Evolutionary conservation across 2,888 invertebrate genomes (phyloP), one percentile per base, ranked within the genome.

Genomic region (Hartigia nigra): DNA sequence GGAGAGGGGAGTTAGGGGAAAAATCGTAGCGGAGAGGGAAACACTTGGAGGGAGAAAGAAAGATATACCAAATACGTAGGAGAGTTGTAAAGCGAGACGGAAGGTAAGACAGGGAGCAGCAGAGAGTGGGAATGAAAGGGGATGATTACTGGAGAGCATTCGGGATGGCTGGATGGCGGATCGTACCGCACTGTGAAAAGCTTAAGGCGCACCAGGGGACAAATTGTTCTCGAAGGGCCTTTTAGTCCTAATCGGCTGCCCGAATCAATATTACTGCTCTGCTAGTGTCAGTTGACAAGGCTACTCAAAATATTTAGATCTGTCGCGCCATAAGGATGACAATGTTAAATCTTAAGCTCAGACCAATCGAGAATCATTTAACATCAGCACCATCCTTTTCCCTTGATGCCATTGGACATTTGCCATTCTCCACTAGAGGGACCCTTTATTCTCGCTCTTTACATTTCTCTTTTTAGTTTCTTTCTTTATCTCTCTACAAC

Each of bases 231-330:
- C 86, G 86, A 87, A 90, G 89, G 90, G 88, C 88, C 90, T 90
- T 90, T 90, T 90, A 90, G 88, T 86, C 89, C 88, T 91, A 90
- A 91, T 91, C 91, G 91, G 88, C 88, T 88, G 88, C 88, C 87
- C 86, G 86, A 89, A 89, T 90, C 91, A 89, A 91, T 90, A 90
- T 88, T 86, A 87, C 87, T 88, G 87, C 23, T 55, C 23, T 23
- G 55, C 55, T 9, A 23, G 55, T 23, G 55, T 23, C 55, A 5
- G 55, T 55, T 55, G 55, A 55, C 55, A 9, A 23, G 55, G 9
- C 23, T 23, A 23, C 55, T 55, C 55, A 23, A 55, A 55, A 55
- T 55, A 55, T 23, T 9, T 23, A 23, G 55, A 23, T 23, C 55
- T 9, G 23, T 55, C 39, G 39, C 39, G 39, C 9, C 55, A 1